Percentiles rank a stretch among this genome's conserved stretches.
Conservation (phyloP, 1,140 invertebrate genomes). For the Pseudoatta argentina region DNA sequence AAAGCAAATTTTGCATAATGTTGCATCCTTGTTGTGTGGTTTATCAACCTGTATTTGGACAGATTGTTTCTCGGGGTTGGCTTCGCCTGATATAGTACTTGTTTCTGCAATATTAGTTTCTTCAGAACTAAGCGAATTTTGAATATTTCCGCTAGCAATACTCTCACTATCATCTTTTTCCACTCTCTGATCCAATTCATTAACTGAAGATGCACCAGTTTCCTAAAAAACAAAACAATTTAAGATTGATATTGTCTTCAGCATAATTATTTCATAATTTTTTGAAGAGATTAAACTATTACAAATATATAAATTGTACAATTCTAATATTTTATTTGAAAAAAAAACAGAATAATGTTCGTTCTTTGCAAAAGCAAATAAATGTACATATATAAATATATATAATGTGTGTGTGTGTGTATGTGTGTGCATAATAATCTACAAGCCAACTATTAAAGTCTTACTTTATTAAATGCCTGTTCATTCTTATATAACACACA, state of each 20-base stretch:
- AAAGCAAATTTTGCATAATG: slow-evolving; percentile 92
- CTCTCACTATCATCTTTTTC: slow-evolving; percentile 66
- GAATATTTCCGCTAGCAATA: slow-evolving; percentile 75
- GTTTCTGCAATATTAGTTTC: not conserved
- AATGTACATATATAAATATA: no score
- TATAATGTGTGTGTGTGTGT: no score
- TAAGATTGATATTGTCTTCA: not conserved
- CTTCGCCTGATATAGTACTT: not conserved
- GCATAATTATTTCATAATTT: no score
- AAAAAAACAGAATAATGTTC: no score
- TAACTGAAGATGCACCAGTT: slow-evolving; percentile 66
- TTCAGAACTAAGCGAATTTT: slow-evolving; percentile 23
- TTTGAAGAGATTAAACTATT: no score
- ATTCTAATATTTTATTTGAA: not conserved
- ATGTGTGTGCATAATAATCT: no score
- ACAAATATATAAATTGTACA: not conserved
- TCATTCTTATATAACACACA: no score
- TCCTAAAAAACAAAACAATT: slow-evolving; percentile 77
- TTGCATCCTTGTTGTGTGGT: slow-evolving; percentile 84
- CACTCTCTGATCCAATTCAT: slow-evolving; percentile 42
- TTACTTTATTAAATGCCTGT: no score
- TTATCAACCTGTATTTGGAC: slow-evolving; percentile 50
- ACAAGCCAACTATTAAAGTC: no score
- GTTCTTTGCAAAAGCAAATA: no score
- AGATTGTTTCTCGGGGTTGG: slow-evolving; percentile 33